phyloP scores from a whole-genome alignment of 2,888 invertebrate genomes.

The Myathropa florea region DNA sequence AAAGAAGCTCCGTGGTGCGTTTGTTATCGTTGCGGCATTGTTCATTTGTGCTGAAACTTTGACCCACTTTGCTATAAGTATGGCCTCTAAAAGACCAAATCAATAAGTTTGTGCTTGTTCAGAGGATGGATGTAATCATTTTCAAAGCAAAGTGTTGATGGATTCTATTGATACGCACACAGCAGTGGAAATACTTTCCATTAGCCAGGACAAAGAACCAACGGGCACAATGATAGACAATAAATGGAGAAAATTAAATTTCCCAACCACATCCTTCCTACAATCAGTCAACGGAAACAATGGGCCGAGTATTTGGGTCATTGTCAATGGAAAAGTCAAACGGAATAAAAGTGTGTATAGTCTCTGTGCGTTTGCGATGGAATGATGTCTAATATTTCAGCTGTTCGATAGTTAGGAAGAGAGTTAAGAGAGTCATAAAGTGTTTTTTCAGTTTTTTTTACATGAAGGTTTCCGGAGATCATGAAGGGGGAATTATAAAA shows the following conservation, averaged over 20 bases:
- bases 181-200: not conserved
- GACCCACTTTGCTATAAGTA: not conserved
- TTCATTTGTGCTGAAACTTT: not conserved
- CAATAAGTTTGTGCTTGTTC: not conserved
- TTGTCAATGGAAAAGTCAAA: not conserved
- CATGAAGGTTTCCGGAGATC: too few relatives aligned
- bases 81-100: not conserved
- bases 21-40: not conserved
- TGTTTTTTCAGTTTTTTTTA: too few relatives aligned
- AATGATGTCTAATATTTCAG: too few relatives aligned
- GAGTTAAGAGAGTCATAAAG: too few relatives aligned
- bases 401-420: too few relatives aligned
- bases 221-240: not conserved
- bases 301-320: not conserved
- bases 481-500: too few relatives aligned
- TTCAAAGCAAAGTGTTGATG: not conserved
- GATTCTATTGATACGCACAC: not conserved
- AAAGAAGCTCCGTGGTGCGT: too few relatives aligned
- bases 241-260: not conserved
- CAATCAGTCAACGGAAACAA: not conserved
- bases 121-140: not conserved
- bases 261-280: not conserved
- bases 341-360: not conserved
- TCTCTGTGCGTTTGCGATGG: too few relatives aligned
- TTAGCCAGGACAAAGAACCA: not conserved